phyloP scores from a whole-genome alignment of 2,888 invertebrate genomes.

The Morpho deidamia region DNA sequence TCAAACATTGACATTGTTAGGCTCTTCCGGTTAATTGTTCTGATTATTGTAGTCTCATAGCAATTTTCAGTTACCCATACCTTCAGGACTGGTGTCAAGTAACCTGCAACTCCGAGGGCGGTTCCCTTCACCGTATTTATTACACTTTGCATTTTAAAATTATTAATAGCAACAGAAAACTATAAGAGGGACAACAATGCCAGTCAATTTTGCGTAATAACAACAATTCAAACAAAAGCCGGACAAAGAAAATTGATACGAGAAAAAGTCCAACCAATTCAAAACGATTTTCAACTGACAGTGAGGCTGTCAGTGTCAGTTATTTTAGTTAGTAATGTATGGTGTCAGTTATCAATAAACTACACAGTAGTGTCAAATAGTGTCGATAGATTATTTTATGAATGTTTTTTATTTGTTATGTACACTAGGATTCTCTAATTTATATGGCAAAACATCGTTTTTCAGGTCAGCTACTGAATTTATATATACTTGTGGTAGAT shows the following conservation, averaged over 20 bases:
- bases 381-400: too few relatives aligned
- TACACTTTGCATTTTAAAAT: slow-evolving; percentile 92
- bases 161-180: not conserved
- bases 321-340: too few relatives aligned
- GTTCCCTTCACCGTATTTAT: slow-evolving; percentile 97
- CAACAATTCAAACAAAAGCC: slow-evolving; percentile 16
- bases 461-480: too few relatives aligned
- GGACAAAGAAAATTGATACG: slow-evolving; percentile 19
- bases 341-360: not conserved
- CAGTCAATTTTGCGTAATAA: slow-evolving; percentile 8
- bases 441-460: too few relatives aligned
- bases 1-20: too few relatives aligned
- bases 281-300: too few relatives aligned
- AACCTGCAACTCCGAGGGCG: slow-evolving; percentile 96
- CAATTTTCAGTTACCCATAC: slow-evolving; percentile 79
- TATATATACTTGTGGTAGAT: too few relatives aligned
- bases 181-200: not conserved
- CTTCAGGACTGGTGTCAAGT: slow-evolving; percentile 96
- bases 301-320: not conserved
- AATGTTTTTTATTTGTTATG: too few relatives aligned
- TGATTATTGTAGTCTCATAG: not conserved
- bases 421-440: too few relatives aligned
- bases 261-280: not conserved
- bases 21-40: too few relatives aligned
- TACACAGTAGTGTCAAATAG: not conserved